Evolutionary conservation across 2,888 invertebrate species (phyloP).

Genomic region (Gymnosoma rotundatum): DNA sequence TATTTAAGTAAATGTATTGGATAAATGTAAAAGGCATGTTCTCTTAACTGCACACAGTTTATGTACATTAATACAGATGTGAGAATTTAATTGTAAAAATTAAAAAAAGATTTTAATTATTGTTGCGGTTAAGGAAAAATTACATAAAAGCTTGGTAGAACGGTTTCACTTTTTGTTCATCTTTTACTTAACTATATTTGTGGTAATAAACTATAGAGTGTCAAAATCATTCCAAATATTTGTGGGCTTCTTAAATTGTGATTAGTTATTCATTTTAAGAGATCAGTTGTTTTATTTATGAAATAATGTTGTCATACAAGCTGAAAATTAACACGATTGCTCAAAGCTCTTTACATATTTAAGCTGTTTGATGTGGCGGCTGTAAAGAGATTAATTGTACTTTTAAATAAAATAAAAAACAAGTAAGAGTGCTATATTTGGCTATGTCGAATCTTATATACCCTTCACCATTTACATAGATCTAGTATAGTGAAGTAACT

Average conservation of each 20-base stretch:
- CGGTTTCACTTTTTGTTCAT: slow-evolving; percentile 38
- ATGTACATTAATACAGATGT: not conserved
- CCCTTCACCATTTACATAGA: no score
- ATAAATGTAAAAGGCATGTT: slow-evolving; percentile 52
- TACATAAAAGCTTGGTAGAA: slow-evolving; percentile 26
- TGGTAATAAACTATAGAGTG: slow-evolving; percentile 45
- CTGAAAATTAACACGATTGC: not conserved
- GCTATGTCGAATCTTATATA: no score
- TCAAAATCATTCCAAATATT: slow-evolving; percentile 51
- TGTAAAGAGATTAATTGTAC: not conserved
- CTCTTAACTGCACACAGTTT: slow-evolving; percentile 14
- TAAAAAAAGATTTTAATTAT: slow-evolving; percentile 53
- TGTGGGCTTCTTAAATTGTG: slow-evolving; percentile 37
- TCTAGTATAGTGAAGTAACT: no score
- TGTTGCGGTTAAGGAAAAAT: slow-evolving; percentile 37
- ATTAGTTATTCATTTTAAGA: slow-evolving; percentile 26
- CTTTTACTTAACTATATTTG: slow-evolving; percentile 44
- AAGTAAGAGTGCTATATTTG: no score
- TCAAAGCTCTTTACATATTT: not conserved
- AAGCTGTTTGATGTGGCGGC: slow-evolving; percentile 20
- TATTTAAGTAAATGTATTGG: slow-evolving; percentile 21
- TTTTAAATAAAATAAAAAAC: no score
- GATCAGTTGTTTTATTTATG: slow-evolving; percentile 34
- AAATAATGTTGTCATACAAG: not conserved
- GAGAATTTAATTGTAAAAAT: slow-evolving; percentile 37